Base-by-base conservation (phyloP, 2,888 invertebrate species). In the Griposia aprilina region DNA sequence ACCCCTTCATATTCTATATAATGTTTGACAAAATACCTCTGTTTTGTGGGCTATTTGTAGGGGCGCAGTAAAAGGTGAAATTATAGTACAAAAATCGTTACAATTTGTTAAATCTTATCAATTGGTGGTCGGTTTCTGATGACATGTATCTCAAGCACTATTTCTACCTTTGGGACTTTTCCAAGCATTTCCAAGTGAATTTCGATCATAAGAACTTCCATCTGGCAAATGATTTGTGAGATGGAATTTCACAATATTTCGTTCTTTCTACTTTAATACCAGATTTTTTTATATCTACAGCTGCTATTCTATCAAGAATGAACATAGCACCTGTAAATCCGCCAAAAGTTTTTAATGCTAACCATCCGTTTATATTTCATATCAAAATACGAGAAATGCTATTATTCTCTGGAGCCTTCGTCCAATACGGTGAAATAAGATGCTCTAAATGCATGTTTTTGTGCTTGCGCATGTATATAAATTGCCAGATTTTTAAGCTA, bases 1-100 rank as follows among this genome's bases (percentile, higher is more conserved):
- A 68, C 15, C 79, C 85, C 3, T 87, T 74, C 65, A 26, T 85
- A 60, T 88, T 78, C 59, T 82, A 71, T 65, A 60, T 88, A 65
- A 30, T 79, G 66, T 67, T 67, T 74, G 50, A 57, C 15, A 55
- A 69, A 36, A 59, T 72, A 52, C 78, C 88, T 15, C 20, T 87
- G 5, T 87, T 88, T 68, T 78, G 73, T 41, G 85, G 85, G 67
- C 60, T 62, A 45, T 85, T 68, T 45, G 72, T 80, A 80, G 85
- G 85, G 7, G 41, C 62, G 36, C 41, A 72, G 23, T 78, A 71
- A 80, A 80, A 87, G 87, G 86, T 89, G 79, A 82, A 67, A 30
- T 50, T 20, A 50, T n/a, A 41, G 4, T 57, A n/a, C 41, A 45
- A 0, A 63, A 36, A 15, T 67, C 0, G 2, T 57, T 55, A 23